A percentile compares a stretch with the other conserved stretches of the same genome.
Evolutionary conservation across 2,113 vertebrate species (phyloP).

Genomic region (Hypanus sabinus): DNA sequence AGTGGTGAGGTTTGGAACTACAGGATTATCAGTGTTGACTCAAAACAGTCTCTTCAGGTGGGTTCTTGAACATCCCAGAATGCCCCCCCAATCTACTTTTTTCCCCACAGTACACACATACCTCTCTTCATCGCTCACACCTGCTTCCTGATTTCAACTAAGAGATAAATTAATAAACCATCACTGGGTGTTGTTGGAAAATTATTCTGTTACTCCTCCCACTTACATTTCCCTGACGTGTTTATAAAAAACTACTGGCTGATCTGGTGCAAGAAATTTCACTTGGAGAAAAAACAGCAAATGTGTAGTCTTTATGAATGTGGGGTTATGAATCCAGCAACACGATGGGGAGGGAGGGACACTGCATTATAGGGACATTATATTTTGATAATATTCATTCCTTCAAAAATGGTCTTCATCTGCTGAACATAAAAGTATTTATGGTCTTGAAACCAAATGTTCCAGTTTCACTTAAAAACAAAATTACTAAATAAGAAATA

Average conservation of each 20-base stretch:
- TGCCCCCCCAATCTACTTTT: background rate
- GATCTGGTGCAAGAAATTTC: background rate
- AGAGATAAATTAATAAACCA: conserved; percentile 4
- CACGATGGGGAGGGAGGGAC: background rate
- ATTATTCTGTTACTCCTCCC: conserved; percentile 16
- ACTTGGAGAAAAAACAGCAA: background rate
- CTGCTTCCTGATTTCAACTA: conserved; percentile 21
- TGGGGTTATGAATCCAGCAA: background rate
- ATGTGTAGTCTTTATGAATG: background rate
- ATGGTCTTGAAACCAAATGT: background rate
- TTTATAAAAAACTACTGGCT: background rate
- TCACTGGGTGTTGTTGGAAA: conserved; percentile 29
- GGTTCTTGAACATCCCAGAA: background rate
- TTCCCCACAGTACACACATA: conserved; percentile 12
- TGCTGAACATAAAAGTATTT: background rate
- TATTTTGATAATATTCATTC: background rate
- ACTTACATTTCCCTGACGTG: conserved; percentile 17
- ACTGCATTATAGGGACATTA: background rate
- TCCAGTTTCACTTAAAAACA: background rate
- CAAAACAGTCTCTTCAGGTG: background rate
- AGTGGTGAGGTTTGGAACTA: conserved; percentile 24
- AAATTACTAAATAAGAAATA: background rate
- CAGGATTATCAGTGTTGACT: background rate
- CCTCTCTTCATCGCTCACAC: conserved; percentile 26
- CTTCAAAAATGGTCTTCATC: background rate